These are phyloP conservation scores for Drosophila kuntzei DNA, from an alignment of 2,888 invertebrate species.

Conservation along the genomic window DNA sequence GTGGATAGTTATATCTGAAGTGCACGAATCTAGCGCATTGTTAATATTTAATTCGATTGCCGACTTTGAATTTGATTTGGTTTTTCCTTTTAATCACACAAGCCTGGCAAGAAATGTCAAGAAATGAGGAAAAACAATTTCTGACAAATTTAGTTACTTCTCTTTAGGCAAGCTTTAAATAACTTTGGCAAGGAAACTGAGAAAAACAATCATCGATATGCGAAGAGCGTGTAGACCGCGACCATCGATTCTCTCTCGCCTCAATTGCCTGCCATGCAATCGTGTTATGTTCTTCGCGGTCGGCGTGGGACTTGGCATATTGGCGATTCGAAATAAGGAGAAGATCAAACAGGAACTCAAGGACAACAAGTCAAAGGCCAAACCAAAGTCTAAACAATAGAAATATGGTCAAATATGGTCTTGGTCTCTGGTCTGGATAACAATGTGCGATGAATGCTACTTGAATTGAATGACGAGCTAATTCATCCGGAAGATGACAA, in stretches of 20 bases:
- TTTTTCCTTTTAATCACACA: conserved; percentile 18
- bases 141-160: conserved; percentile 7
- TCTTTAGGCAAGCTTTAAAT: conserved; percentile 1
- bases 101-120: conserved; percentile 15
- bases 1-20: too few species aligned
- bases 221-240: conserved; percentile 45
- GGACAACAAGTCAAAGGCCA: conserved; percentile 2
- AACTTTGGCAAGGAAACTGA: neutral
- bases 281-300: conserved; percentile 56
- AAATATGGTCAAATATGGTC: neutral
- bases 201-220: conserved; percentile 14
- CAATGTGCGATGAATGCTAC: conserved; percentile 7
- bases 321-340: conserved; percentile 26
- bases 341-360: neutral
- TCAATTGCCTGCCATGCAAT: conserved; percentile 64
- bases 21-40: conserved; percentile 5
- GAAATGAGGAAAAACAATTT: neutral
- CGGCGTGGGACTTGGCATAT: conserved; percentile 54
- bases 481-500: conserved; percentile 15
- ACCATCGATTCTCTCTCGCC: conserved; percentile 50
- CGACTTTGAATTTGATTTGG: neutral
- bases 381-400: neutral
- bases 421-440: conserved; percentile 6
- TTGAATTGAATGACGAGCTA: conserved; percentile 27
- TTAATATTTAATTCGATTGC: neutral